Base-by-base conservation (phyloP, 2,797 vertebrate genomes). In the Psittacula echo region DNA sequence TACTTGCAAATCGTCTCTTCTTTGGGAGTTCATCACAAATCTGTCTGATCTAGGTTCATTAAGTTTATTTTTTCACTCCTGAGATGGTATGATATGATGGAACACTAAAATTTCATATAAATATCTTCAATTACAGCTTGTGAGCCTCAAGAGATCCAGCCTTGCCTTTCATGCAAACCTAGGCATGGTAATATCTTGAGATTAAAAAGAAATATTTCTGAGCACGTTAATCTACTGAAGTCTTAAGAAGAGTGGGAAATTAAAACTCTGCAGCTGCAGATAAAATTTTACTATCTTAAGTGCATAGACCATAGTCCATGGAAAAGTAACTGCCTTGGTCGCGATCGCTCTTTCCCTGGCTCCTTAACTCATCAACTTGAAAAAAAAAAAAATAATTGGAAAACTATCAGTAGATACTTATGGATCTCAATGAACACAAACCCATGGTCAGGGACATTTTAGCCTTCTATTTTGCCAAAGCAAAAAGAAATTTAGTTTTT, bases 1-100 rank as follows among this genome's bases (percentile, higher is more conserved):
- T 87, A 85, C 71, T 95, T 89, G 61, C 45, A 90, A 92, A 86
- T 62, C 42, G 42, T 91, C 65, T 89, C 54, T 89, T 95, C 68
- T 92, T 65, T 58, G 75, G 76, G 88, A 72, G 61, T 91, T 90
- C 77, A 94, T 78, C 88, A 90, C 75, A 60, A 72, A 93, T 90
- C 88, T 89, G 39, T 61, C 81, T 87, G 88, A 95, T 87, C 95
- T 70, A 75, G 81, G 78, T 87, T 95, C 86, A 92, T 90, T 94
- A 95, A 76, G 65, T 94, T 95, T 92, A 87, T 85, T 89, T 96
- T 90, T 94, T 66, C 47, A 78, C 42, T 93, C 94, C 62, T 2
- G 4, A 87, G 65, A 94, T 1, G 0, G 48, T 48, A 80, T 90
- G 53, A 90, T 62, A 85, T 11, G 81, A 95, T 30, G 39, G 86